Base-by-base conservation (phyloP, 2,113 vertebrate genomes). In the Paradoxurus hermaphroditus region DNA sequence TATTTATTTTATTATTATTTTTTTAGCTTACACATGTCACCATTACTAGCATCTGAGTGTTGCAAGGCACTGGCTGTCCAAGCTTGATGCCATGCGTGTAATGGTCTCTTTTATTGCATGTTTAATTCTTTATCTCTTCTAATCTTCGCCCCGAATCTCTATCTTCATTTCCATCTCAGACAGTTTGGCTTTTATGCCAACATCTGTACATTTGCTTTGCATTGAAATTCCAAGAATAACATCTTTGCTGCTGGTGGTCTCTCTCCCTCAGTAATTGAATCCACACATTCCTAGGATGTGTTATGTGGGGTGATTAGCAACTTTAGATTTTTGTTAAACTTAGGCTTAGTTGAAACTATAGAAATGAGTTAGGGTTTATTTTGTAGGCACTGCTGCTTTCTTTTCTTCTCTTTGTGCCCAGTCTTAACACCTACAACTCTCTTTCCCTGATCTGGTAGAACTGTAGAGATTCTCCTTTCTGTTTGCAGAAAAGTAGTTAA, bases 151-250 rank as follows among this genome's bases (percentile, higher is more conserved):
- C 49, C 85, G 65, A 25, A 83, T 96, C 97, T 97, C 97, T 95
- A 34, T 94, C 98, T 98, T 98, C 92, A 85, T 12, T 98, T 98
- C 96, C 51, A 94, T 72, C 97, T 81, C 79, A 96, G 92, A 92
- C 78, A 79, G 90, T 97, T 98, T 97, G 97, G 46, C 89, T 98
- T 98, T 97, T 1, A 0, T 98, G 96, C 83, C 97, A 98, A 86
- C 97, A 97, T 97, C 96, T 98, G 96, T 97, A 97, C 67, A 91
- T 98, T 98, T 97, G 93, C 97, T 98, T 98, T 98, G 86, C 96
- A 73, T 94, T 98, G 88, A 96, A 91, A 97, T 93, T 97, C 88
- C 27, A 92, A 94, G 95, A 98, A 96, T 93, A 97, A 83, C 81
- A 82, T 95, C 68, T 96, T 86, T 98, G 91, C 93, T 97, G 78